Base-by-base conservation (phyloP, 1,140 invertebrate genomes). In the Trichonephila clavipes region DNA sequence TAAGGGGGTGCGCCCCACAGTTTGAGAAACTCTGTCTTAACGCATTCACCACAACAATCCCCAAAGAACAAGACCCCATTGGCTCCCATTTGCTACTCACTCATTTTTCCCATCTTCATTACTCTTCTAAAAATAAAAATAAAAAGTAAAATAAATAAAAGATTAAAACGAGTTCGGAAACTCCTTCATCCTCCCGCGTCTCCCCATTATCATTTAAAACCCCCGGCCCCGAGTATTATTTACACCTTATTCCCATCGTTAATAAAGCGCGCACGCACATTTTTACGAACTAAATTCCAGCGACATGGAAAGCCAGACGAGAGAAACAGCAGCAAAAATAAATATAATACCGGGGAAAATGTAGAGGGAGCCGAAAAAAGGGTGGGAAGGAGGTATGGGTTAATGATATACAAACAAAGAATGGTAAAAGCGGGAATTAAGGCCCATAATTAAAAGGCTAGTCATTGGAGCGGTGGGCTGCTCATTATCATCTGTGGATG, bases 331-430 rank as follows among this genome's bases (percentile, higher is more conserved):
- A 90, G 64, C 51, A 90, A 90, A 81, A 59, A 90, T 90, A 90
- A 90, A 59, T 90, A 51, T 69, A 59, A 21, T 61, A 18, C 69
- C 28, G 69, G 34, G 40, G 18, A 77, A 77, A 61, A 62, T 16
- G 69, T n/a, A 28, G 77, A 72, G 21, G 58, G 24, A 19, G 88
- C 14, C 1, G 19, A 82, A 90, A 90, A 82, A 64, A 34, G 66
- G 85, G 85, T 28, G 28, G 88, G 24, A 64, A 59, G 64, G 64
- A 44, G 28, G 82, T 44, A 64, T 12, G 91, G 69, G 92, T 93
- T 93, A 93, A 93, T 93, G 92, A 93, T 93, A 93, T 93, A 93
- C 92, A 93, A 93, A 93, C 92, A 93, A 93, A 93, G 92, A 93
- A 93, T 88, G 83, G 92, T 88, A 83, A 93, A 93, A 93, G 92